Base-by-base conservation (phyloP, 2,797 vertebrate species). In the Lutjanus campechanus region DNA sequence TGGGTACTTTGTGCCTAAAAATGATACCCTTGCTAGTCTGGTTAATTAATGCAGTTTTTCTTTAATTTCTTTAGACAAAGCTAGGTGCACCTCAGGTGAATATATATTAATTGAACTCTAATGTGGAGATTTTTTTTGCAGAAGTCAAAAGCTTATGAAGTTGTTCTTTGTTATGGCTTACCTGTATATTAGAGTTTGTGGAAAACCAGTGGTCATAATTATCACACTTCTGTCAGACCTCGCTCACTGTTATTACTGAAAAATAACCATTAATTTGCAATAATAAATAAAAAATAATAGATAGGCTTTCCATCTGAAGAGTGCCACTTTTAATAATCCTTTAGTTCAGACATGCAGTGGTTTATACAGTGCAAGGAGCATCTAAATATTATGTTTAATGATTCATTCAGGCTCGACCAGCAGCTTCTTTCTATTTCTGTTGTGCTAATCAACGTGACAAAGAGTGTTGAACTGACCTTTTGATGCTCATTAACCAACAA, bases 41-140 rank as follows among this genome's bases (percentile, higher is more conserved):
- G 15, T 76, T 89, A 87, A 91, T 90, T 73, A 84, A 83, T 71
- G 69, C 55, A 59, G 54, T 76, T 83, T 86, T 77, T 71, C 75
- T 81, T 85, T 68, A 8, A 77, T 70, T 87, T 84, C 66, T 81
- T 83, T 56, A 51, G 44, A 84, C 81, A 86, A 84, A 88, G 77
- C 47, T 36, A 20, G 43, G 62, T n/a, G 70, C 29, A 62, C 62
- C 81, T 79, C 61, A 0, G 51, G 76, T 74, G 78, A 55, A 67
- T 64, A 82, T 19, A 46, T 43, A 54, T 59, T 62, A 75, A 88
- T 90, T 86, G 71, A 86, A 86, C 69, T 64, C 19, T 69, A 81
- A 84, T 73, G 11, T 46, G n/a, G 20, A 63, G 11, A 59, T 54
- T 40, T 80, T 80, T 11, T 82, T 81, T 83, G 63, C 82, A 58